Conservation (phyloP, 2,888 invertebrate species). For the Cactoblastis cactorum region DNA sequence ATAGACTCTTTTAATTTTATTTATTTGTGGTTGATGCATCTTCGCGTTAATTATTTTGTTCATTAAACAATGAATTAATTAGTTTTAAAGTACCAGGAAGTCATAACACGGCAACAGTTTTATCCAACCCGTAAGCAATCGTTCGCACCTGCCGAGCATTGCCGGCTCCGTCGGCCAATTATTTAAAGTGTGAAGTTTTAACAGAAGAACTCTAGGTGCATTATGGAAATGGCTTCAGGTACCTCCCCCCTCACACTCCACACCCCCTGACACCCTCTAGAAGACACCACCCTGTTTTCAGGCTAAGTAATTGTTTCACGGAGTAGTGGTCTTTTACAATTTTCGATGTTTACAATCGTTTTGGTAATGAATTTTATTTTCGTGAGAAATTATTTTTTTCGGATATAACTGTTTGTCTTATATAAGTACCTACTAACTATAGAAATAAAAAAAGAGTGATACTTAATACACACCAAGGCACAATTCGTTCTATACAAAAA, state of each 20-base stretch:
- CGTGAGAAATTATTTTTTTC: not conserved
- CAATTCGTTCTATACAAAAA: too few species aligned
- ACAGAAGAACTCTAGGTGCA: slow-evolving; percentile 41
- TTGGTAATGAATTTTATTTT: slow-evolving; percentile 12
- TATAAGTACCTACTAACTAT: not conserved
- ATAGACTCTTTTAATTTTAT: too few species aligned
- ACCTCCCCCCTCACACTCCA: slow-evolving; percentile 23
- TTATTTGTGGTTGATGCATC: too few species aligned
- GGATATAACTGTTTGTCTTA: too few species aligned
- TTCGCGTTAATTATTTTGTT: too few species aligned
- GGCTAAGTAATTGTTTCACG: slow-evolving; percentile 49
- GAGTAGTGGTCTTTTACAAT: slow-evolving; percentile 21
- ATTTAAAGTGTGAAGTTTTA: slow-evolving; percentile 57
- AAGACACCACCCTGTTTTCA: slow-evolving; percentile 19
- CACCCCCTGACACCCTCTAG: too few species aligned
- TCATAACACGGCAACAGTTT: not conserved
- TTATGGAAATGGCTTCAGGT: slow-evolving; percentile 53
- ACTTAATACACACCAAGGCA: too few species aligned
- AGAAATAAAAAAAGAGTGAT: too few species aligned
- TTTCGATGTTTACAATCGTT: slow-evolving; percentile 6
- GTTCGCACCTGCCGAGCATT: slow-evolving; percentile 20
- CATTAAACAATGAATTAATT: not conserved
- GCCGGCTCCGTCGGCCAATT: slow-evolving; percentile 33
- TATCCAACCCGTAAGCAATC: slow-evolving; percentile 18
- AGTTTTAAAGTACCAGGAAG: not conserved